Percentiles rank a stretch among this genome's conserved stretches.
Evolutionary conservation across 2,888 invertebrate genomes (phyloP).

Genomic region (Meghimatium bilineatum): DNA sequence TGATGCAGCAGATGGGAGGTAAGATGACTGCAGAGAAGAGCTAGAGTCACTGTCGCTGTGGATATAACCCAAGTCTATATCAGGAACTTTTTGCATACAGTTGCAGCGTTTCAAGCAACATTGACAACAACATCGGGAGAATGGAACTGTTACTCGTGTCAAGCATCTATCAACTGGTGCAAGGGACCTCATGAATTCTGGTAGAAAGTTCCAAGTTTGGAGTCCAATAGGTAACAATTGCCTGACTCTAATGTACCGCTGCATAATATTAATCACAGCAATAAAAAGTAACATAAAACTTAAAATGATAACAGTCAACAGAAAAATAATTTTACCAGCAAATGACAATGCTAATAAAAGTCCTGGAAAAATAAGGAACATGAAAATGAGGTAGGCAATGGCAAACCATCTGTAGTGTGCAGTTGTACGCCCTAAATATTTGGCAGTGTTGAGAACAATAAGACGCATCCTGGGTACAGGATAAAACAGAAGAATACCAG

Average conservation of each 20-base stretch:
- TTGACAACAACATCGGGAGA: constrained; percentile 54
- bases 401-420: constrained; percentile 81
- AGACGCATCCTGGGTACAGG: constrained; percentile 79
- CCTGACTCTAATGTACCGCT: constrained; percentile 58
- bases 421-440: constrained; percentile 79
- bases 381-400: constrained; percentile 75
- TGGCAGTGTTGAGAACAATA: constrained; percentile 79
- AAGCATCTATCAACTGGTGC: constrained; percentile 71
- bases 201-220: constrained; percentile 74
- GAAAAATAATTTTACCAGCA: constrained; percentile 63
- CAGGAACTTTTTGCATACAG: constrained; percentile 9
- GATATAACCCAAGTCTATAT: constrained; percentile 34
- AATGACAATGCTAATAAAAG: constrained; percentile 69
- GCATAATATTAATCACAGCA: constrained; percentile 70
- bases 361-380: constrained; percentile 72
- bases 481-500: constrained; percentile 80
- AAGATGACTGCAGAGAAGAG: constrained; percentile 26
- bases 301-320: constrained; percentile 61
- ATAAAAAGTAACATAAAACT: constrained; percentile 63
- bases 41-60: constrained; percentile 36
- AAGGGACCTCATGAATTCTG: constrained; percentile 70
- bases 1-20: constrained; percentile 39
- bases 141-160: constrained; percentile 52
- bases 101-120: constrained; percentile 49
- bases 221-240: constrained; percentile 64